Evolutionary conservation across 2,113 vertebrate species (phyloP).

Genomic region (Tenebrosternarchus preto): DNA sequence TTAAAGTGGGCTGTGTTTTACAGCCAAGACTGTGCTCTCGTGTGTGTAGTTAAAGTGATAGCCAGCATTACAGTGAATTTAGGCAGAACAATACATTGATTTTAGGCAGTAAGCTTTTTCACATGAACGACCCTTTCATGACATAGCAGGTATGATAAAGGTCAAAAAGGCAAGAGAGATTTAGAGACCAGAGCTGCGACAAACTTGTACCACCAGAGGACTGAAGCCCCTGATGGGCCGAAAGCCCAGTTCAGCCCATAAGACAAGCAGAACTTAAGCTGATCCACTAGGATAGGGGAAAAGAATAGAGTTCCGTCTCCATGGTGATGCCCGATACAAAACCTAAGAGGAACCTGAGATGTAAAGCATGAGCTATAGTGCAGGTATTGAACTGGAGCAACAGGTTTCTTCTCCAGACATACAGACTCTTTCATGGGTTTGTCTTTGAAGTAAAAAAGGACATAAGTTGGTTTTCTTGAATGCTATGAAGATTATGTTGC

Average conservation of each 20-base stretch:
- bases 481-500: neutral
- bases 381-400: neutral
- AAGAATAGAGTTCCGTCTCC: neutral
- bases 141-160: neutral
- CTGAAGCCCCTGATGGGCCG: too few species aligned
- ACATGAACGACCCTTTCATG: neutral
- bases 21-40: too few species aligned
- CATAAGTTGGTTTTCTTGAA: neutral
- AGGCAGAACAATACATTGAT: neutral
- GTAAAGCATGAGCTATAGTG: neutral
- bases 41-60: too few species aligned
- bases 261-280: neutral
- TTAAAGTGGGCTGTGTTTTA: too few species aligned
- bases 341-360: conserved; percentile 25
- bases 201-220: too few species aligned
- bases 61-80: too few species aligned
- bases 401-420: too few species aligned
- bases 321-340: neutral
- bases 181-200: too few species aligned
- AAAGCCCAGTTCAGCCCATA: too few species aligned
- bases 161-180: too few species aligned
- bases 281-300: neutral
- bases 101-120: neutral
- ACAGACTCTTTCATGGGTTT: neutral
- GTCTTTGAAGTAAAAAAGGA: conserved; percentile 24